Evolutionary conservation across 2,888 invertebrate genomes (phyloP).

Genomic region (Laspeyria flexula): DNA sequence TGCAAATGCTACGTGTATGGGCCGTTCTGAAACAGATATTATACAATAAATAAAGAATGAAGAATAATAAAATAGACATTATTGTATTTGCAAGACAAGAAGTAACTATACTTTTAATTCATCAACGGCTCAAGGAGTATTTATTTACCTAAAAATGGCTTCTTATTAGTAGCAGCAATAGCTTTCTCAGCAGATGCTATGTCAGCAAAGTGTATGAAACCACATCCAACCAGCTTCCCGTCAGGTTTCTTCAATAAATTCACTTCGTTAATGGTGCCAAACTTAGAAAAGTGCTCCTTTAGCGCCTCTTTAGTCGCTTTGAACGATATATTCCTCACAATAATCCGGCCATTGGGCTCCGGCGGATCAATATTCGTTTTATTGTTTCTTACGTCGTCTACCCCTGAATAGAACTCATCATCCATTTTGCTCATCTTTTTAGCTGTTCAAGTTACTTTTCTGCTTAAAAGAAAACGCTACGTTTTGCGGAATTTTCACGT

Average conservation of each 20-base stretch:
- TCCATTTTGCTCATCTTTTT: constrained; percentile 53
- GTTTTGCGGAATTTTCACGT: constrained; percentile 45
- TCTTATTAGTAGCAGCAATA: constrained; percentile 88
- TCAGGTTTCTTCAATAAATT: constrained; percentile 90
- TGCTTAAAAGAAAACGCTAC: constrained; percentile 3
- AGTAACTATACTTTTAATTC: too few relatives aligned
- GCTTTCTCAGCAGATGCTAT: constrained; percentile 93
- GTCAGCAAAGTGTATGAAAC: constrained; percentile 93
- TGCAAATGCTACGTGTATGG: constrained; percentile 93
- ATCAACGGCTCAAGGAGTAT: too few relatives aligned
- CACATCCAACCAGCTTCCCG: constrained; percentile 93
- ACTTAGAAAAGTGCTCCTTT: constrained; percentile 89
- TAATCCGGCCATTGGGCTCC: constrained; percentile 84
- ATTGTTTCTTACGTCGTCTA: constrained; percentile 58
- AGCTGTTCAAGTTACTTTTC: not conserved
- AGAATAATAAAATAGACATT: not conserved
- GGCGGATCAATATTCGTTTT: constrained; percentile 50
- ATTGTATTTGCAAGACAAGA: too few relatives aligned
- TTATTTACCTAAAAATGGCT: constrained; percentile 87
- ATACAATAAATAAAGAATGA: too few relatives aligned
- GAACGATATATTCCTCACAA: constrained; percentile 89
- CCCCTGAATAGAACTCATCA: constrained; percentile 44
- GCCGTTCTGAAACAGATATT: constrained; percentile 80
- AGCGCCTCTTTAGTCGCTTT: constrained; percentile 91
- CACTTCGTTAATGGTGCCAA: constrained; percentile 91